Evolutionary conservation across 2,888 invertebrate genomes (phyloP), one percentile per base, ranked within the genome.

Genomic region (Boloria selene): DNA sequence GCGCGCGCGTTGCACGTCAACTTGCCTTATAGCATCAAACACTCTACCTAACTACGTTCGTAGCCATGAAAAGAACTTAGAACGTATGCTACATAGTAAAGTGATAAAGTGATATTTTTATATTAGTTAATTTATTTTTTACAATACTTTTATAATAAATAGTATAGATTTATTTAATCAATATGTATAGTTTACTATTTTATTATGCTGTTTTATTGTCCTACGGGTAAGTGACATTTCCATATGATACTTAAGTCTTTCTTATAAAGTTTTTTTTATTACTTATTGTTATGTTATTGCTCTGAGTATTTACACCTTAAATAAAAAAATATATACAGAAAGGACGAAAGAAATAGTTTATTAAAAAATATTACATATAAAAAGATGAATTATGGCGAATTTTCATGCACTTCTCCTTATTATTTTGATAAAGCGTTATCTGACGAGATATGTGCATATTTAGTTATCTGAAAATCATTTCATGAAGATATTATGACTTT

Each of bases 1-100:
- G 75, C 79, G 82, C 76, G 77, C 75, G 75, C 72, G 73, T 69
- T 69, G 74, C 81, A 81, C 83, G 83, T 74, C 60, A 47, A 65
- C 50, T 68, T 60, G 60, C 64, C 65, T 44, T 31, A 49, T 44
- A 17, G 61, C 76, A 76, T 77, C 73, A 71, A 53, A 72, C 63
- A 75, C 74, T 76, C 70, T 73, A 62, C 75, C 72, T 74, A 74
- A 70, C 68, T 49, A 67, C 65, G 60, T 45, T 61, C 59, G 70
- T 74, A 76, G 77, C 74, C 71, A 82, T 82, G 80, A 75, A 70
- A 71, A 74, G 66, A 72, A 74, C 69, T 74, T 75, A 72, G 73
- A 71, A 64, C 64, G 69, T 72, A 67, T 54, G 65, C 69, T 59
- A 73, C 73, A 72, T 72, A 61, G 58, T 67, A 61, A 70, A 77